A percentile compares a stretch with the other conserved stretches of the same genome.
Conservation (phyloP, 2,888 invertebrate species). For the Cylloceria caligata region DNA sequence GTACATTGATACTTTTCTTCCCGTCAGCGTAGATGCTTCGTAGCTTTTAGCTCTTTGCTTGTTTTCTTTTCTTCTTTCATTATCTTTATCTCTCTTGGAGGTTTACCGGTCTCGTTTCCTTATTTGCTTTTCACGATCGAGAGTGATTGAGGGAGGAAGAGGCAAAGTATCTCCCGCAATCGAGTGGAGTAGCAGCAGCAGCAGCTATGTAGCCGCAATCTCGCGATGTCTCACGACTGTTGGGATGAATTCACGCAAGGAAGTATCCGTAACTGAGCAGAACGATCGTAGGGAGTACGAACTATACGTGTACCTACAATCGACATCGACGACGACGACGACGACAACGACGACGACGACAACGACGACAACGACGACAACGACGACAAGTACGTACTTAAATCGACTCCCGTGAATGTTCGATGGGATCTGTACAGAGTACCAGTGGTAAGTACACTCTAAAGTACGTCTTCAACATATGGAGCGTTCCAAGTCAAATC, state of each 20-base stretch:
- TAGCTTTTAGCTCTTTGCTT: background rate
- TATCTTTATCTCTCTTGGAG: conserved; percentile 12
- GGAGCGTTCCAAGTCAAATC: background rate
- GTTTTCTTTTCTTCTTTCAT: background rate
- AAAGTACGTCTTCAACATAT: background rate
- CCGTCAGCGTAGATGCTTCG: conserved; percentile 24
- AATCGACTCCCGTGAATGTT: conserved; percentile 30
- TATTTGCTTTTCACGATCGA: conserved; percentile 41
- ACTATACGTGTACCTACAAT: conserved; percentile 22
- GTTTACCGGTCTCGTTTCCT: conserved; percentile 17
- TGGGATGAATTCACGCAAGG: conserved; percentile 39
- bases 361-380: conserved; percentile 11
- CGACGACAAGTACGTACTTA: conserved; percentile 16
- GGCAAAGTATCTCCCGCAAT: conserved; percentile 30
- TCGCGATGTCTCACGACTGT: conserved; percentile 29
- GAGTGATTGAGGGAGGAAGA: conserved; percentile 31
- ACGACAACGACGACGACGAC: no score
- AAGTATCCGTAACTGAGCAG: conserved; percentile 52
- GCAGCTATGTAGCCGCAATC: conserved; percentile 17
- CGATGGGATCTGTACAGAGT: background rate
- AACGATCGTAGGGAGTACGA: conserved; percentile 57
- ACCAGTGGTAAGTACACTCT: conserved; percentile 25
- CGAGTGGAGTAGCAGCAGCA: conserved; percentile 24
- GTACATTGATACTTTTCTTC: conserved; percentile 28
- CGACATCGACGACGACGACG: conserved; percentile 17